Conservation (phyloP, 2,888 invertebrate species). For the Bellardia pandia region DNA sequence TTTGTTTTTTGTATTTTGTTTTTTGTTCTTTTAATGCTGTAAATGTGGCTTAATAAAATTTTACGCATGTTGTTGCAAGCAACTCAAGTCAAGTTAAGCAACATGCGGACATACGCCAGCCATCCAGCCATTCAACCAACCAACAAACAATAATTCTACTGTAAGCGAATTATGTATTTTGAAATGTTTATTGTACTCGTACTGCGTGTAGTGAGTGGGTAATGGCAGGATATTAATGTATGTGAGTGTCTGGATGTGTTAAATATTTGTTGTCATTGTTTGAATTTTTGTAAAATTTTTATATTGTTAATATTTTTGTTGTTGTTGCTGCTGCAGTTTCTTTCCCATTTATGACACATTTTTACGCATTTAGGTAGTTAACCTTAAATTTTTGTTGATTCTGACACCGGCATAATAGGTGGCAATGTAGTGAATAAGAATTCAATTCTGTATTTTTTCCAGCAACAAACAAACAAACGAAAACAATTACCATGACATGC, state of each 20-base stretch:
- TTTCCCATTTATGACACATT: constrained; percentile 59
- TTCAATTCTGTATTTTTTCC: constrained; percentile 34
- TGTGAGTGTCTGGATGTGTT: constrained; percentile 2
- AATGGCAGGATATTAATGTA: neutral
- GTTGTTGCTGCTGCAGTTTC: constrained; percentile 7
- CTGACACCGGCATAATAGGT: constrained; percentile 70
- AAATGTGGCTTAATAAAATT: constrained; percentile 63
- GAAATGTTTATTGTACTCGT: constrained; percentile 15
- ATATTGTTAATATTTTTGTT: constrained; percentile 19
- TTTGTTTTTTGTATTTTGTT: neutral
- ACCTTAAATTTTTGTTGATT: constrained; percentile 68
- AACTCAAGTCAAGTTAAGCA: constrained; percentile 8
- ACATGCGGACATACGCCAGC: neutral
- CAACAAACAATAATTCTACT: constrained; percentile 45
- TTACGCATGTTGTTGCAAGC: constrained; percentile 61
- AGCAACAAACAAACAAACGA: constrained; percentile 7
- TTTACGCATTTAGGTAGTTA: constrained; percentile 43
- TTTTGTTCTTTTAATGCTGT: constrained; percentile 29
- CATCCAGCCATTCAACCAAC: neutral
- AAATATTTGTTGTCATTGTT: constrained; percentile 65
- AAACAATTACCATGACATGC: constrained; percentile 14
- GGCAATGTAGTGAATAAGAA: constrained; percentile 51
- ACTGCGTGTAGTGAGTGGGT: neutral
- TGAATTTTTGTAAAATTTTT: constrained; percentile 28
- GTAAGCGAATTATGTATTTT: constrained; percentile 45